Conservation (phyloP, 2,113 vertebrate species). For the Poeciliopsis turrubarensis region DNA sequence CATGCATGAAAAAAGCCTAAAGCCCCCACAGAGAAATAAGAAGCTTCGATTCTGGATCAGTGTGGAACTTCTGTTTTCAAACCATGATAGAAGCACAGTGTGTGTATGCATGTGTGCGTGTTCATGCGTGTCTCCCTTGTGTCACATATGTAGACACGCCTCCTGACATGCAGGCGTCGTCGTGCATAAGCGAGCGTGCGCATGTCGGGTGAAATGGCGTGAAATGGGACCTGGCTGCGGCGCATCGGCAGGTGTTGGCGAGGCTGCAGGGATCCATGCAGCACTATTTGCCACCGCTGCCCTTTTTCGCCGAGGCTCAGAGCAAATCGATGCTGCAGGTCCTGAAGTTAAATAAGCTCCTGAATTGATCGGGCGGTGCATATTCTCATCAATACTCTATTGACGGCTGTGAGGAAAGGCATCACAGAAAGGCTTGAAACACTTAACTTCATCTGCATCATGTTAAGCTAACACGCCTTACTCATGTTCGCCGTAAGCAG, state of each 20-base stretch:
- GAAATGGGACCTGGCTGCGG: conserved; percentile 27
- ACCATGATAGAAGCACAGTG: background rate
- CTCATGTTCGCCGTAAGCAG: conserved; percentile 10
- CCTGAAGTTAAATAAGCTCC: conserved; percentile 63
- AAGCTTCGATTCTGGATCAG: background rate
- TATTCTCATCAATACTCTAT: conserved; percentile 52
- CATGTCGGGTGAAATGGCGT: conserved; percentile 46
- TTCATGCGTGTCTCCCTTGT: conserved; percentile 14
- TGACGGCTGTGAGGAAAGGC: conserved; percentile 22
- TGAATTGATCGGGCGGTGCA: conserved; percentile 43
- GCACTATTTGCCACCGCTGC: conserved; percentile 56
- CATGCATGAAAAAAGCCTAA: background rate
- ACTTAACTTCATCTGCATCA: conserved; percentile 7
- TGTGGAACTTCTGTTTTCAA: background rate
- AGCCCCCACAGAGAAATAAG: background rate
- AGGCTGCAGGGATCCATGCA: conserved; percentile 40
- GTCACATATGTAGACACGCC: background rate
- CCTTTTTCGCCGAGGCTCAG: conserved; percentile 41
- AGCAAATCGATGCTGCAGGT: conserved; percentile 62
- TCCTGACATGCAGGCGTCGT: conserved; percentile 20
- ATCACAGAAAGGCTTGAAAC: background rate
- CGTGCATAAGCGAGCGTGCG: conserved; percentile 31
- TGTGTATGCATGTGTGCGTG: background rate
- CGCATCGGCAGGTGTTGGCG: conserved; percentile 53
- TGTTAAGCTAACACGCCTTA: conserved; percentile 12